Evolutionary conservation across 2,797 vertebrate genomes (phyloP), one percentile per base, ranked within the genome.

Genomic region (Melopsittacus undulatus): DNA sequence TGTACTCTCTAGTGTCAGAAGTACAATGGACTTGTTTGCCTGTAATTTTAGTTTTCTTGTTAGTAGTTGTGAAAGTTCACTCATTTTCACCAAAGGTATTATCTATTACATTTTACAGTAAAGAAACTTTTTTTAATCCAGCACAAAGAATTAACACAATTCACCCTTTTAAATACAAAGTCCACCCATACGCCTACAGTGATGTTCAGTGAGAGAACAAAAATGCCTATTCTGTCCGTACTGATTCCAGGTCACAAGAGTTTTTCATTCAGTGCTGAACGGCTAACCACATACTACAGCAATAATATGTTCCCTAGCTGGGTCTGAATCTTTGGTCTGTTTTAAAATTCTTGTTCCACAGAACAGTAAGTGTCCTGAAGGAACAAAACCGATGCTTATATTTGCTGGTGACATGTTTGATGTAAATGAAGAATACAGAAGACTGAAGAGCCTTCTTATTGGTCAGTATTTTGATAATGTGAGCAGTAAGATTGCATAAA

Each of bases 311-410:
- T 88, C 17, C 26, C 48, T 87, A 42, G 52, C 3, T 3, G 4
- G 0, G 12, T 90, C 52, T 95, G 56, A 76, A 59, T 62, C 56
- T 78, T 73, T 89, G 2, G 68, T 75, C 61, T 70, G 42, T 61
- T 72, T 81, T 81, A 34, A 89, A 94, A 87, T 83, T 70, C 63
- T 87, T 90, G 30, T 72, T 87, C 69, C 81, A 11, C 95, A 99
- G 99, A 98, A 91, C 73, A 98, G 97, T 90, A 99, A 98, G 90
- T 99, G 98, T 97, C 98, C 99, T 0, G 99, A 99, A 91, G 99
- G 99, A 34, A 99, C 99, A 93, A 99, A 99, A 87, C 99, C 99
- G 0, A 98, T 99, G 98, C 96, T 99, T 23, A 98, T 99, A 97
- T 99, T 99, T 97, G 98, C 99, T 48, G 99, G 99, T 32, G 99